These are phyloP conservation scores for Hippocampus zosterae DNA, from an alignment of 2,113 vertebrate genomes.

Conservation along the genomic window DNA sequence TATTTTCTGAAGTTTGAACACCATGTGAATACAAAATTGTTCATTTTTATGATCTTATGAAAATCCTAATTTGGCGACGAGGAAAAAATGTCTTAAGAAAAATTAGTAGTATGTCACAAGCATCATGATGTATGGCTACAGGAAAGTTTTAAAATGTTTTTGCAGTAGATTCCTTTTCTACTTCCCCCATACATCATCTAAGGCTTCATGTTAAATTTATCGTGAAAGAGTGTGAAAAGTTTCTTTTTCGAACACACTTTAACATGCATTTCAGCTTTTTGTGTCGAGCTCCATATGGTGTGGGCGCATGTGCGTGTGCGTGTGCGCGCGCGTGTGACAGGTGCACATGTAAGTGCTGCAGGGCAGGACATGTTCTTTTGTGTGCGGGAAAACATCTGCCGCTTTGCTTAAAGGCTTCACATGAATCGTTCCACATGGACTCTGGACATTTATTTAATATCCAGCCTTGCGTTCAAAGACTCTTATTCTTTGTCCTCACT, in stretches of 20 bases:
- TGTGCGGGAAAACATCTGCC: not conserved
- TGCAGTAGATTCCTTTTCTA: not conserved
- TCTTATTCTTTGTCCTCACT: not conserved
- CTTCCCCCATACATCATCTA: not conserved
- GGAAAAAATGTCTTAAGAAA: too few species aligned
- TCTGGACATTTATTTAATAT: not conserved
- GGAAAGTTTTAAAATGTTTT: too few species aligned
- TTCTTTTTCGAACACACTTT: not conserved
- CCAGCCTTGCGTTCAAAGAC: not conserved
- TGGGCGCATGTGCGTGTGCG: too few species aligned
- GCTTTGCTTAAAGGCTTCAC: not conserved
- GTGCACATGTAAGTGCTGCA: not conserved
- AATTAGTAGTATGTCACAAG: too few species aligned
- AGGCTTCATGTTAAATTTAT: not conserved
- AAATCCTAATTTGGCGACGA: too few species aligned
- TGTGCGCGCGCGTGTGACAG: not conserved
- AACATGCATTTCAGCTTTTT: not conserved
- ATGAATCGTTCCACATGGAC: slow-evolving; percentile 1
- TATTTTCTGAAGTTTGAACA: too few species aligned
- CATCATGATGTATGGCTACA: too few species aligned
- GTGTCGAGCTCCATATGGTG: not conserved
- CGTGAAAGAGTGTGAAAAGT: not conserved
- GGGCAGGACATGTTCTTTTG: not conserved
- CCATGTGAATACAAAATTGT: too few species aligned
- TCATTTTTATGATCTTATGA: too few species aligned